A percentile compares a stretch with the other conserved stretches of the same genome.
These are phyloP conservation scores for Procambarus virginalis DNA, from an alignment of 1,140 invertebrate genomes.

Conservation along the genomic window DNA sequence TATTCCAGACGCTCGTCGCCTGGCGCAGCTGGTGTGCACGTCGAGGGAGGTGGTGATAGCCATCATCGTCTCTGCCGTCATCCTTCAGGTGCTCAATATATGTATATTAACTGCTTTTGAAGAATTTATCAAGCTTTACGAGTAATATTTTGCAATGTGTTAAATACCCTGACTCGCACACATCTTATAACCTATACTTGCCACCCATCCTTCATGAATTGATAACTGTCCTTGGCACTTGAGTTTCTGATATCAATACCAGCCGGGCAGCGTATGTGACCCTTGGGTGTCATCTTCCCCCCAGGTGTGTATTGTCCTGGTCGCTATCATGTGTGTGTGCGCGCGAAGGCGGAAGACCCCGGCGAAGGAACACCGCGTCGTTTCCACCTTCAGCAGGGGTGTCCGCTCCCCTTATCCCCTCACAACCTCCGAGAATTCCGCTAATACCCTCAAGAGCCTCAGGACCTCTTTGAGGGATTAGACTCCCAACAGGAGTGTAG, in stretches of 20 bases:
- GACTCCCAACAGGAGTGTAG: not conserved
- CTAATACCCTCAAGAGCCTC: constrained; percentile 59
- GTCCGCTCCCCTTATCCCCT: constrained; percentile 35
- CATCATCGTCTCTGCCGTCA: constrained; percentile 68
- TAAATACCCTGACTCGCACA: too few relatives aligned
- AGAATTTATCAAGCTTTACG: too few relatives aligned
- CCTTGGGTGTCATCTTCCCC: too few relatives aligned
- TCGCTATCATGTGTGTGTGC: constrained; percentile 68
- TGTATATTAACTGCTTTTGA: too few relatives aligned
- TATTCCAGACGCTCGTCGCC: constrained; percentile 41
- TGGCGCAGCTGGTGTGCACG: constrained; percentile 70
- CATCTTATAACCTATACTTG: too few relatives aligned
- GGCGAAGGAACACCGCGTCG: not conserved
- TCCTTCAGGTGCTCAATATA: constrained; percentile 68
- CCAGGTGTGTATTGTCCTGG: constrained; percentile 65
- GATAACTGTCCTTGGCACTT: too few relatives aligned
- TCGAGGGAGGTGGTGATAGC: constrained; percentile 70
- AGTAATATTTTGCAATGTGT: too few relatives aligned
- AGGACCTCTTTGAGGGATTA: constrained; percentile 63
- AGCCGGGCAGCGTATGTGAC: too few relatives aligned
- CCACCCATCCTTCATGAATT: too few relatives aligned
- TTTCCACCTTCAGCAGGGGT: constrained; percentile 35
- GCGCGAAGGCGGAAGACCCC: constrained; percentile 31
- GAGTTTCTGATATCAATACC: too few relatives aligned
- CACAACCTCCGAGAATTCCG: constrained; percentile 56